These are phyloP conservation scores for Steatocranus sp. DNA, from an alignment of 2,797 vertebrate genomes.

Conservation along the genomic window DNA sequence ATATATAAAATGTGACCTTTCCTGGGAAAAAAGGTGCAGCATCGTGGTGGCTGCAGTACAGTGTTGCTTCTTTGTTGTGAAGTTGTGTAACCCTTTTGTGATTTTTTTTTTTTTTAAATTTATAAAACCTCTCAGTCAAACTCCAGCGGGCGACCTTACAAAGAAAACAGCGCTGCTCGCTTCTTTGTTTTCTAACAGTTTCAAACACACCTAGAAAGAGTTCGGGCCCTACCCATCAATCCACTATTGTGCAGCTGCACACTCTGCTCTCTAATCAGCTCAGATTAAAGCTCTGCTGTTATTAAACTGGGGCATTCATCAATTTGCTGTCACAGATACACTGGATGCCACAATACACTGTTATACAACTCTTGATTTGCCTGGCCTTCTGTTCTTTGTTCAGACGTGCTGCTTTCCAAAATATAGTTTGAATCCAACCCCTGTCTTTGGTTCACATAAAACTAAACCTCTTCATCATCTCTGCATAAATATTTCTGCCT, in stretches of 20 bases:
- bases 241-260: neutral
- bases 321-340: conserved; percentile 17
- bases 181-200: conserved; percentile 1
- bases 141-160: neutral
- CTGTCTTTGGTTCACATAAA: neutral
- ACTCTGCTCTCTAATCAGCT: conserved; percentile 48
- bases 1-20: neutral
- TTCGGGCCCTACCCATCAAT: conserved; percentile 11
- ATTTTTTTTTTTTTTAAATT: neutral
- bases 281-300: conserved; percentile 44
- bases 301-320: conserved; percentile 43
- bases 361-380: conserved; percentile 15
- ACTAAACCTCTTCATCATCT: neutral
- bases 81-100: neutral
- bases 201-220: conserved; percentile 38
- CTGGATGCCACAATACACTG: conserved; percentile 5
- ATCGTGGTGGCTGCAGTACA: neutral
- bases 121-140: neutral
- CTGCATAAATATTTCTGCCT: conserved; percentile 19
- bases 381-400: neutral
- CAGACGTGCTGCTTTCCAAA: neutral
- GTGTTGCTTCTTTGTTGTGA: neutral
- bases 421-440: neutral
- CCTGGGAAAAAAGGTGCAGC: neutral
- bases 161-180: neutral